Percentiles rank a stretch among this genome's conserved stretches.
These are phyloP conservation scores for Phrynocephalus guinanensis DNA, from an alignment of 2,797 vertebrate genomes.

Conservation along the genomic window DNA sequence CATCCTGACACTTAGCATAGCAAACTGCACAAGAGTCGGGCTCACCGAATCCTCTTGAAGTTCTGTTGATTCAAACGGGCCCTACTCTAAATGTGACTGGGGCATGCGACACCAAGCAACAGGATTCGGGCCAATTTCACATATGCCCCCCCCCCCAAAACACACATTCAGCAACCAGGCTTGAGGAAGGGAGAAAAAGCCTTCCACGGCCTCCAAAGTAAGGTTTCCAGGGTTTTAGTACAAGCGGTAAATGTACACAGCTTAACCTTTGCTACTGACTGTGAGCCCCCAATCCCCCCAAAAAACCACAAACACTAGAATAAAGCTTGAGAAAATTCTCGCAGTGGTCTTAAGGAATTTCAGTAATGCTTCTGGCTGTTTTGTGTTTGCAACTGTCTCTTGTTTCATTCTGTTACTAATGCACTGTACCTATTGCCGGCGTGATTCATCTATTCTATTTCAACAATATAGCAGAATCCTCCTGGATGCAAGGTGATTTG, in stretches of 20 bases:
- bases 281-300: too few species aligned
- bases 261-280: too few species aligned
- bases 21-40: too few species aligned
- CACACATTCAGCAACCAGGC: not conserved
- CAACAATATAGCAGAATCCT: not conserved
- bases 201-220: not conserved
- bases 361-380: not conserved
- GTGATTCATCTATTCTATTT: not conserved
- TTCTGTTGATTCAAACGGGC: too few species aligned
- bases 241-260: not conserved
- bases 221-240: not conserved
- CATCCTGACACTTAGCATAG: too few species aligned
- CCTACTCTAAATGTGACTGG: too few species aligned
- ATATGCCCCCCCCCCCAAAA: not conserved
- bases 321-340: too few species aligned
- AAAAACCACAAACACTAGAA: too few species aligned
- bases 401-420: not conserved
- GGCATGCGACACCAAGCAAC: too few species aligned
- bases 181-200: too few species aligned
- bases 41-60: too few species aligned
- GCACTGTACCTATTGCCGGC: not conserved
- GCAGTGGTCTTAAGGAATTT: not conserved
- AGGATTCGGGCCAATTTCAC: not conserved
- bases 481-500: not conserved
- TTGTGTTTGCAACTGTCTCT: not conserved